Evolutionary conservation across 2,113 vertebrate genomes (phyloP), one percentile per base, ranked within the genome.

Genomic region (Clupea harengus): DNA sequence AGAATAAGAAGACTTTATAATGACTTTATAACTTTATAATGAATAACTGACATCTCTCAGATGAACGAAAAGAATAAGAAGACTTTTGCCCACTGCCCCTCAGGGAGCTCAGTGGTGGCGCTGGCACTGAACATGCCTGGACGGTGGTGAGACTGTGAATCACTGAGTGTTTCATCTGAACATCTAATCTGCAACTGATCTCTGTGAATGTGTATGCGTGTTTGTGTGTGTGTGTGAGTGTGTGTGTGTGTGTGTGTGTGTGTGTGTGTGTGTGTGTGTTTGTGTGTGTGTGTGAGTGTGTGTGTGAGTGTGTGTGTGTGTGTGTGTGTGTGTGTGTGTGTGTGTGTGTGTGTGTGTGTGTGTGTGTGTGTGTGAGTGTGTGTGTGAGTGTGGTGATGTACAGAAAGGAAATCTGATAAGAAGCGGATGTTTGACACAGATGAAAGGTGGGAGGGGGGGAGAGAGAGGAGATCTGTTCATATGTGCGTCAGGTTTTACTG

Each of bases 351-450:
- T 57, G 54, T 57, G 54, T 57, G 54, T 18, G 17, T 57, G 54
- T 57, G 54, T 57, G 54, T 57, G 54, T 57, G 54, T 57, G 10
- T 57, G 54, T 57, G 13, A 1, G 17, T 18, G 17, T 15, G 10
- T 18, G 17, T 57, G 54, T 54, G 54, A 22, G 54, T 60, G 72
- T 78, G 72, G 72, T 78, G 32, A 78, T 78, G 72, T 78, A 78
- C 72, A 78, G 72, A 78, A 39, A 78, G 72, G 72, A 78, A 78
- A 78, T 13, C 72, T 32, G 72, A 78, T 78, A 78, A 78, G 72
- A 78, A 78, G 20, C 72, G 72, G 72, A 78, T 78, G 72, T 78
- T 78, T 0, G 32, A 28, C 32, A 78, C 72, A 78, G 72, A 78
- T 78, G 72, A 78, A 78, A 78, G 72, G 39, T 39, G 4, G n/a